Evolutionary conservation across 2,113 vertebrate genomes (phyloP), one percentile per base, ranked within the genome.

Genomic region (Malurus alboscapulatus): DNA sequence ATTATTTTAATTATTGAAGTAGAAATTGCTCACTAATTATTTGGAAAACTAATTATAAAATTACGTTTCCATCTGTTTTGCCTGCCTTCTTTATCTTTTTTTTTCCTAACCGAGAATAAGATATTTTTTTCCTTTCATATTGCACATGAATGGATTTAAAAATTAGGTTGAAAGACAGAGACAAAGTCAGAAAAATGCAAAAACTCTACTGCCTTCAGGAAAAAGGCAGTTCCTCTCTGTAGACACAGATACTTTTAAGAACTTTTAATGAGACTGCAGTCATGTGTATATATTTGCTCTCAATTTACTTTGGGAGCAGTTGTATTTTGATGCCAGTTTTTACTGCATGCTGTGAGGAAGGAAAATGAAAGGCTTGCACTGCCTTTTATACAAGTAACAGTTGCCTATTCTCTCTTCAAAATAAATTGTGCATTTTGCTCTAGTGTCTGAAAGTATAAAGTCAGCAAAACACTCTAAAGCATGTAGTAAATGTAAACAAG

Each of bases 261-360:
- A 68, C 44, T 95, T 96, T 93, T 91, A 94, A 82, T 93, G 69
- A 95, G 79, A 30, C 71, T 90, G 30, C 30, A 91, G n/a, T 26
- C 12, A 8, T 55, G 27, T 50, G 6, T 74, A 65, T 47, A 24
- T 65, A 58, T 90, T 55, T 91, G 81, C 10, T 74, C 24, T 92
- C 78, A 57, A 22, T 81, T 95, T 93, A 45, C 84, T 86, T 95
- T 73, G 63, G 50, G 40, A 90, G 54, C 59, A 74, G 32, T 17
- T 86, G 7, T 85, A 73, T 92, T 94, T 79, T 88, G 32, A 88
- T 85, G 38, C 9, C 18, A 50, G 19, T 20, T 75, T 91, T 92
- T 87, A 59, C 65, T 79, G 22, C 79, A 80, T 74, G 38, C 76
- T 87, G 82, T 65, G 67, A 91, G 17, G 62, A 83, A 72, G 15